Evolutionary conservation across 2,113 vertebrate species (phyloP).

Genomic region (Mohoua ochrocephala): DNA sequence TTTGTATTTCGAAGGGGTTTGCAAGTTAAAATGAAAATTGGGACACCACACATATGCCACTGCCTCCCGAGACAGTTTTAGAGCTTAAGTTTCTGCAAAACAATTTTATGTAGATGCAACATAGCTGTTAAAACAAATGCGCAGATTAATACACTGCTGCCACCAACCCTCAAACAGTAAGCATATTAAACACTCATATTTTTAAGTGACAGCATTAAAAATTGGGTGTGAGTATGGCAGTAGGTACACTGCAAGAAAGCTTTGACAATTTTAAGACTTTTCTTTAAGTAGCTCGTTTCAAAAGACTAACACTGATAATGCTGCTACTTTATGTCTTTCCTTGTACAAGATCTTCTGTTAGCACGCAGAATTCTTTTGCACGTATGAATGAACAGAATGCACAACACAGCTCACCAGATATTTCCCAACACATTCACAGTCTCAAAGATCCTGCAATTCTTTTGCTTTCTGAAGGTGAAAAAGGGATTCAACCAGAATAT

Average conservation of each 20-base stretch:
- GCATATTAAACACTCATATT: not conserved
- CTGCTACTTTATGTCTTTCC: not conserved
- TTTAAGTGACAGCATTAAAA: not conserved
- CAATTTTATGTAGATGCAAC: not conserved
- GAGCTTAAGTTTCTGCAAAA: not conserved
- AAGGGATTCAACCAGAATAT: not conserved
- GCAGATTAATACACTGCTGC: not conserved
- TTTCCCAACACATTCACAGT: not conserved
- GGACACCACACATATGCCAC: not conserved
- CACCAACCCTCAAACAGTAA: not conserved
- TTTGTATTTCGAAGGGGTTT: not conserved
- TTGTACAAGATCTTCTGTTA: not conserved
- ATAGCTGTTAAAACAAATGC: not conserved
- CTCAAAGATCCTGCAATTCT: not conserved
- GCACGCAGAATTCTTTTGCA: not conserved
- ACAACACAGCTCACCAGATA: not conserved
- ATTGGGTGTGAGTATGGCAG: not conserved
- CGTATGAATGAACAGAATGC: not conserved
- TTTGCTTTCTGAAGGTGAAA: not conserved
- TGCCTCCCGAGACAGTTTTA: not conserved
- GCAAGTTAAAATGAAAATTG: not conserved
- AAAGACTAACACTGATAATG: not conserved
- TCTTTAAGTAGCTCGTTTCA: not conserved
- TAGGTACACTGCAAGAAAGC: not conserved
- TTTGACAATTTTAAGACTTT: not conserved